Conservation (phyloP, 2,888 invertebrate genomes). For the Dynastes hyllus region DNA sequence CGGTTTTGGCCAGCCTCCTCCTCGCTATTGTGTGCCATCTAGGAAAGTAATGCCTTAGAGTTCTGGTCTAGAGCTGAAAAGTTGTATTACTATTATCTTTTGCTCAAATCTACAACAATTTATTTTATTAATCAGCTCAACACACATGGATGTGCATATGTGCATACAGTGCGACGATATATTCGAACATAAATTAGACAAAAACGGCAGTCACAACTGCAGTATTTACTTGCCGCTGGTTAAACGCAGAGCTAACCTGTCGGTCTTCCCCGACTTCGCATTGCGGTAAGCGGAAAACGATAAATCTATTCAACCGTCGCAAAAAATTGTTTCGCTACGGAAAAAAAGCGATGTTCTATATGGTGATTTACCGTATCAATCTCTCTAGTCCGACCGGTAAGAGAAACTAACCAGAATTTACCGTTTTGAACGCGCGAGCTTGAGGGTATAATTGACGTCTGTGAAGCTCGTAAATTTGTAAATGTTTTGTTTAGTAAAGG, state of each 20-base stretch:
- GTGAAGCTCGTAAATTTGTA: too few relatives aligned
- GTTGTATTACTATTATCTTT: neutral
- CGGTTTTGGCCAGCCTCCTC: neutral
- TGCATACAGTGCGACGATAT: neutral
- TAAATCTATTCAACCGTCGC: too few relatives aligned
- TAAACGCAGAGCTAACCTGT: constrained; percentile 4
- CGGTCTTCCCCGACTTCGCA: neutral
- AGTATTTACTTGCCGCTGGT: neutral
- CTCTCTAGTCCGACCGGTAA: too few relatives aligned
- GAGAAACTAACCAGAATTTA: too few relatives aligned
- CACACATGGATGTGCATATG: neutral
- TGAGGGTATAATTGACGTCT: too few relatives aligned
- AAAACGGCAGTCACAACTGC: neutral
- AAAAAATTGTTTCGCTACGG: too few relatives aligned
- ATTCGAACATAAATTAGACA: neutral
- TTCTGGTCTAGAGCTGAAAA: neutral
- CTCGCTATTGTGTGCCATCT: neutral
- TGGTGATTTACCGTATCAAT: too few relatives aligned
- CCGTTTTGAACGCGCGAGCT: too few relatives aligned
- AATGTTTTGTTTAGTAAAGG: too few relatives aligned
- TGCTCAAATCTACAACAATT: neutral
- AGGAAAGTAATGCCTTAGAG: neutral
- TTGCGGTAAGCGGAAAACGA: neutral
- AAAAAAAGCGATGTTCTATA: too few relatives aligned
- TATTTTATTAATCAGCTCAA: neutral